Base-by-base conservation (phyloP, 2,797 vertebrate species). In the Pseudomugil tenellus region DNA sequence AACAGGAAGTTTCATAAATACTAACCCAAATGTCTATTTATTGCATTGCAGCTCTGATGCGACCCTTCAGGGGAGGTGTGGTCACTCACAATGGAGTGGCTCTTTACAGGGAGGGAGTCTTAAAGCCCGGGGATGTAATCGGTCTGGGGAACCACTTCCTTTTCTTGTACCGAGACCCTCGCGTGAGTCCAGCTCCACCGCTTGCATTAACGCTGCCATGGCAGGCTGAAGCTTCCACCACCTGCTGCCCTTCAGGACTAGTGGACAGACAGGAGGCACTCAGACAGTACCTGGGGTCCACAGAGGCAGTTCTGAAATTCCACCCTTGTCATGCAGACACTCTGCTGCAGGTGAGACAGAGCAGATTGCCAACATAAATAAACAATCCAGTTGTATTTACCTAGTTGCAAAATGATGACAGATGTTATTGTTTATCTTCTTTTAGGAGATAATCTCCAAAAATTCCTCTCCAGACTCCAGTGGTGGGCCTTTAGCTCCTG, bases 81-180 rank as follows among this genome's bases (percentile, higher is more conserved):
- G 95, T 97, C 77, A 96, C 95, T 48, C 96, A 96, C 90, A 97
- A 98, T 6, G 96, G 96, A 29, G 91, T 89, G 52, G 92, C 95
- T 2, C 86, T 97, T 26, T 94, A 96, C 86, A 92, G 96, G 52
- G 96, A 97, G 89, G 86, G 95, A 0, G 92, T 94, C 77, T 87
- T 98, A 31, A 95, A 93, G 61, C 94, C 96, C 0, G 96, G 96
- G 26, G 96, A 98, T 87, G 92, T 98, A 79, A 92, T 98, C 59
- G 96, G 96, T 55, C 89, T 98, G 49, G 96, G 96, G 32, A 91
- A 94, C 68, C 95, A 97, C 74, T 97, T 97, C 85, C 90, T 98
- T 39, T 96, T 98, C 88, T 92, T 98, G 89, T 98, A 96, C 80
- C 96, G 96, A 63, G 96, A 98, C 90, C 96, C 96, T 37, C 94